Evolutionary conservation across 2,797 vertebrate species (phyloP), one percentile per base, ranked within the genome.

Genomic region (Botia almorhae): DNA sequence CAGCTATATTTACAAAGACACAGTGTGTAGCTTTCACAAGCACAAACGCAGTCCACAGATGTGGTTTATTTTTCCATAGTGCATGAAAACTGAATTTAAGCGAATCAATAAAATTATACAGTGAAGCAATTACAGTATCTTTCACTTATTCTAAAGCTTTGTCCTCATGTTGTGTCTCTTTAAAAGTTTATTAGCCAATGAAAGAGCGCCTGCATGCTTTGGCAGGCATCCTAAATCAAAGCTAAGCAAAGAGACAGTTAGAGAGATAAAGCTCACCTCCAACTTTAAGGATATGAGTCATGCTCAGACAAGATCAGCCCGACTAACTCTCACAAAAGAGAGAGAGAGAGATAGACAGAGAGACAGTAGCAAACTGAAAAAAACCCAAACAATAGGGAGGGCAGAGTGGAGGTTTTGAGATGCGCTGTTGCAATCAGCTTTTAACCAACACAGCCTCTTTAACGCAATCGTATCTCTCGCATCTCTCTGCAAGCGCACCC

Each of bases 201-300:
- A 60, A 13, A 69, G 53, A 8, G 55, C 21, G 36, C 56, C 16
- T 55, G 19, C 4, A 0, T 29, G 19, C 23, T 70, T 80, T 64
- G 74, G 76, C 78, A 78, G 51, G 53, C 7, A 81, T 76, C 68
- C 68, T 74, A 60, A 84, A 86, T 84, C 83, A 80, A 73, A 86
- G 75, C 61, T 50, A 56, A 51, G 53, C 60, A 71, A 78, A 81
- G 53, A 84, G 50, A 33, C 82, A 72, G 81, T 81, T 81, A 74
- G 69, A 56, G 58, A 84, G 78, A 83, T 81, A 70, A 76, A 83
- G 60, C 69, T 80, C 36, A 71, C 65, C 70, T 86, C 53, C 74
- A 84, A 46, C 48, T 70, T 53, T 72, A 82, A 81, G 83, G 81
- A 86, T 83, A 78, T 86, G 83, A 86, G 78, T 86, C 85, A 85